These are phyloP conservation scores for Phaenicophaeus curvirostris DNA, from an alignment of 2,797 vertebrate genomes.

Conservation along the genomic window DNA sequence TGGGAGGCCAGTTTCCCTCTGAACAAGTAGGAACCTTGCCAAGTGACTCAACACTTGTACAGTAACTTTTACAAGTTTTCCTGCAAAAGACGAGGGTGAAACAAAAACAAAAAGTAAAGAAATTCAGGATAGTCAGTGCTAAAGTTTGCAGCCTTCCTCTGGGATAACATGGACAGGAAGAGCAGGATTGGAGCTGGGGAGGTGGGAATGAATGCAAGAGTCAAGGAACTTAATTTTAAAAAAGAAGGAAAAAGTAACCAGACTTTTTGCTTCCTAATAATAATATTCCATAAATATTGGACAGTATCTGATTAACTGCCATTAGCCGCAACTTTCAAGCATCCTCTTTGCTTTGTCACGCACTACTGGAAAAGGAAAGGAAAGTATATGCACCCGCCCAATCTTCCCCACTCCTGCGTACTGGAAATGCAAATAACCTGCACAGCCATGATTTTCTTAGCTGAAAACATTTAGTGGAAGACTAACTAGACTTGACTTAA, in stretches of 20 bases:
- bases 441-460: slow-evolving; percentile 26
- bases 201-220: background rate
- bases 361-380: background rate
- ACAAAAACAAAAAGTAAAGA: background rate
- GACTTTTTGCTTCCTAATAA: slow-evolving; percentile 40
- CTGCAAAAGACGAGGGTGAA: background rate
- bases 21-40: background rate
- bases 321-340: background rate
- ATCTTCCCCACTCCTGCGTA: background rate
- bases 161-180: background rate
- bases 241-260: slow-evolving; percentile 50
- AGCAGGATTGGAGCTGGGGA: background rate
- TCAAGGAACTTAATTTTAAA: slow-evolving; percentile 2
- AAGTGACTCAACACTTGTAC: background rate
- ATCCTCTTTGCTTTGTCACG: background rate
- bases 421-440: slow-evolving; percentile 35
- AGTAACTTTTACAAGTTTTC: slow-evolving; percentile 1
- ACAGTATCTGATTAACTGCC: slow-evolving; percentile 18
- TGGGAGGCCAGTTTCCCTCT: background rate
- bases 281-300: slow-evolving; percentile 34
- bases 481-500: slow-evolving; percentile 58
- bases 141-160: background rate
- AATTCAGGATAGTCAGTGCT: background rate
- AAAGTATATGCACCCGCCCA: background rate
- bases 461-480: slow-evolving; percentile 54